A percentile compares a stretch with the other conserved stretches of the same genome.
Conservation (phyloP, 23 tunicate genomes). For the Trididemnum nubilum region DNA sequence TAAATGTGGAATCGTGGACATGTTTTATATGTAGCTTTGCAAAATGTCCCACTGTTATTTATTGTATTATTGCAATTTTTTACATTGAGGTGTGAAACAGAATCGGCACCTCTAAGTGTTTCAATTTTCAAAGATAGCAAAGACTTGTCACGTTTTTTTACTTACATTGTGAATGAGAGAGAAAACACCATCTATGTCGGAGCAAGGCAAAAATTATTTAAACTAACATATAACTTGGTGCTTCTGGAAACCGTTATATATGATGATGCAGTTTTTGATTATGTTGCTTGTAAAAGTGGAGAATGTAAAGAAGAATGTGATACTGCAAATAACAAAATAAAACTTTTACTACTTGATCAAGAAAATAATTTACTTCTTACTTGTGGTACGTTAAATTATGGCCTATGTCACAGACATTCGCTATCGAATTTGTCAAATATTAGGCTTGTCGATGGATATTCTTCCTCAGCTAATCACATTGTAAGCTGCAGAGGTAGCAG, state of each 20-base stretch:
- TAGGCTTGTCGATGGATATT: slow-evolving; percentile 11
- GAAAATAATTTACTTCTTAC: neutral
- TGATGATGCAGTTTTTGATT: neutral
- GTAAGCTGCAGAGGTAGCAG: slow-evolving; percentile 24
- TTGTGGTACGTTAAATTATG: slow-evolving; percentile 46
- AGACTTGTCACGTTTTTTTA: neutral
- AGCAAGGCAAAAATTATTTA: slow-evolving; percentile 8
- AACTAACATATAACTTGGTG: slow-evolving; percentile 1
- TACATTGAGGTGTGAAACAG: too few relatives aligned
- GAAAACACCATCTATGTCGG: slow-evolving; percentile 11
- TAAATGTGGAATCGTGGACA: too few relatives aligned
- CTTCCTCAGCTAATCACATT: slow-evolving; percentile 25
- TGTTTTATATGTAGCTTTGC: too few relatives aligned
- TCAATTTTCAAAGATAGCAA: neutral
- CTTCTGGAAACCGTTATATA: neutral
- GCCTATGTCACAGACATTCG: slow-evolving; percentile 42
- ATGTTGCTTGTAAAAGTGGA: neutral
- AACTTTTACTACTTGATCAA: slow-evolving; percentile 28
- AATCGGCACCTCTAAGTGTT: too few relatives aligned
- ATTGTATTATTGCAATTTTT: too few relatives aligned
- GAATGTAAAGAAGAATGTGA: slow-evolving; percentile 12
- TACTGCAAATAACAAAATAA: slow-evolving; percentile 1
- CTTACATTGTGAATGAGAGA: neutral
- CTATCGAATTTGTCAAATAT: slow-evolving; percentile 12
- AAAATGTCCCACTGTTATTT: too few relatives aligned